A percentile compares a stretch with the other conserved stretches of the same genome.
These are phyloP conservation scores for Phytoseiulus persimilis DNA, from an alignment of 2,888 invertebrate species.

Conservation along the genomic window DNA sequence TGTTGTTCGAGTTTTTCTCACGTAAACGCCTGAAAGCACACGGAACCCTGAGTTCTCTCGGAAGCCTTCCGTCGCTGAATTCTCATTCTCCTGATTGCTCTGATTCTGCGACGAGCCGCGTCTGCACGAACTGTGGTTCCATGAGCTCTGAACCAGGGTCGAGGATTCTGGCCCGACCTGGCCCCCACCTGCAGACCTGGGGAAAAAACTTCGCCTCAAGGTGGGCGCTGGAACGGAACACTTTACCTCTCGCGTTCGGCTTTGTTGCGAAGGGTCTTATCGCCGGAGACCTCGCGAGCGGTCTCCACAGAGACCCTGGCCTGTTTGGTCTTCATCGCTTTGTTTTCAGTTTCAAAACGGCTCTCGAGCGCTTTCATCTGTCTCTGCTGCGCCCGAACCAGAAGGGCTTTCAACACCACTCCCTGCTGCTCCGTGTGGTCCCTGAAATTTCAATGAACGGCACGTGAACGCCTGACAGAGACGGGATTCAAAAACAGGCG, in stretches of 20 bases:
- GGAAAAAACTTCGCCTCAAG: neutral
- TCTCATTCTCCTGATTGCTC: neutral
- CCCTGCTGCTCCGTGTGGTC: slow-evolving; percentile 34
- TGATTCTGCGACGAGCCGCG: neutral
- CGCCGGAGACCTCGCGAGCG: slow-evolving; percentile 85
- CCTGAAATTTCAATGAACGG: slow-evolving; percentile 7
- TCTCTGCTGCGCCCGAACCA: slow-evolving; percentile 34
- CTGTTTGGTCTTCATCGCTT: slow-evolving; percentile 87
- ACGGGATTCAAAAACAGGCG: neutral
- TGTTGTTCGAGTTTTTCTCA: slow-evolving; percentile 94
- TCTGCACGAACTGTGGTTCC: neutral
- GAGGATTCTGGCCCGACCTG: no score
- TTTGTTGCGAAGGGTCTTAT: slow-evolving; percentile 89
- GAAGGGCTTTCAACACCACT: slow-evolving; percentile 34
- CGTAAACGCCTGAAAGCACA: slow-evolving; percentile 60
- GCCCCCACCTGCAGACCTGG: no score
- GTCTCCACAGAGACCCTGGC: slow-evolving; percentile 95
- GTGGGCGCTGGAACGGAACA: neutral
- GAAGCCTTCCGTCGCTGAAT: neutral
- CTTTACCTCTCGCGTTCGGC: slow-evolving; percentile 75
- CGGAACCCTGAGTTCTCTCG: neutral
- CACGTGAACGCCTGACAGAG: slow-evolving; percentile 13
- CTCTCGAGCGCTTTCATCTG: slow-evolving; percentile 38
- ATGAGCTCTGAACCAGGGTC: neutral
- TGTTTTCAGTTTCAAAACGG: slow-evolving; percentile 64